phyloP scores from a whole-genome alignment of 2,797 vertebrate species.

The Mormyrops attenuatus region DNA sequence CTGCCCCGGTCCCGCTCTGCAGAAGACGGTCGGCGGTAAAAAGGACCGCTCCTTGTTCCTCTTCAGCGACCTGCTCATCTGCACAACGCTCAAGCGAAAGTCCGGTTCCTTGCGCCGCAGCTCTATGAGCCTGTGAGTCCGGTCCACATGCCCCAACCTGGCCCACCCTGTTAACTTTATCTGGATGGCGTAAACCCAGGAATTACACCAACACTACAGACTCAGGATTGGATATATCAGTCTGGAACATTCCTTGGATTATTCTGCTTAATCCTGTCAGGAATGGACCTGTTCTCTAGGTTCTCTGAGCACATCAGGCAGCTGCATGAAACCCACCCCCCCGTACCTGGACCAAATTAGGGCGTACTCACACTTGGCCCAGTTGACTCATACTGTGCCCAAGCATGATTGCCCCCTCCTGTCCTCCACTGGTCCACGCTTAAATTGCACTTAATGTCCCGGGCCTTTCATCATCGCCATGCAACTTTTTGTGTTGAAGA shows the following conservation, averaged over 20 bases:
- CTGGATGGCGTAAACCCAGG: not conserved
- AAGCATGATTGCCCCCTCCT: not conserved
- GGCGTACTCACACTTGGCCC: not conserved
- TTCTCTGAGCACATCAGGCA: not conserved
- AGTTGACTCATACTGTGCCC: not conserved
- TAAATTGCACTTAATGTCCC: not conserved
- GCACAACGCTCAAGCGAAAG: slow-evolving; percentile 94
- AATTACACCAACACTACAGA: not conserved
- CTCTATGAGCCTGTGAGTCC: slow-evolving; percentile 91
- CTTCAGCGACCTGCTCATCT: slow-evolving; percentile 92
- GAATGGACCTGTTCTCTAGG: not conserved
- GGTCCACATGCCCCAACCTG: not conserved
- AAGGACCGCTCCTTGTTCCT: slow-evolving; percentile 97
- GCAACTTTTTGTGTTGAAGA: not conserved
- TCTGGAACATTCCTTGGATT: not conserved
- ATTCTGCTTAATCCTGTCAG: not conserved
- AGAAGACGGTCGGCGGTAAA: slow-evolving; percentile 92
- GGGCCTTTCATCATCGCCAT: not conserved
- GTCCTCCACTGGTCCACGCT: not conserved
- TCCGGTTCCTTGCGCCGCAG: slow-evolving; percentile 90
- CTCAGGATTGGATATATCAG: not conserved
- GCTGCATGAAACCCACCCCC: not conserved
- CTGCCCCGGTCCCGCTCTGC: slow-evolving; percentile 13
- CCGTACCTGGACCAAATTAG: not conserved
- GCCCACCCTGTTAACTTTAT: not conserved